Base-by-base conservation (phyloP, 1,140 invertebrate species). In the Panulirus ornatus region DNA sequence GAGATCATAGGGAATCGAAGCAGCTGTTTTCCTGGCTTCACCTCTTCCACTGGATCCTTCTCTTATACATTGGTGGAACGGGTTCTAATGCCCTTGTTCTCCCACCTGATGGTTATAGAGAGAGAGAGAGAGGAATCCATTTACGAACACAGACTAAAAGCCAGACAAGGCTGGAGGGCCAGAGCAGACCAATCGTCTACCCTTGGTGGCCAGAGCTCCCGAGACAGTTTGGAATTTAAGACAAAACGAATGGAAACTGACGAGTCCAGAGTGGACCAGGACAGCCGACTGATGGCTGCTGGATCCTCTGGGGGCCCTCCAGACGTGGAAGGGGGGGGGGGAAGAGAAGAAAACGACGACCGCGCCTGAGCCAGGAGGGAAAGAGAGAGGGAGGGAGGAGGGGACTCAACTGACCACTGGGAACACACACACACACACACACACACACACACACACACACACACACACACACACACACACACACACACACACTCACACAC, bases 231-330 rank as follows among this genome's bases (percentile, higher is more conserved):
- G 78, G 78, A 81, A 81, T 81, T 81, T 81, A 81, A 81, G 78
- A 81, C 78, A 81, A 54, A 36, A 81, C 47, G 78, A 81, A 81
- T 81, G 51, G 78, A 54, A 81, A 81, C 58, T 66, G 58, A 66
- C 58, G 58, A 66, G 58, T n/a, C 58, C 11, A 51, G 58, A 81
- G 78, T 81, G 78, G 78, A 81, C 47, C 30, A 19, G 38, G 78
- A 81, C 78, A 81, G 78, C 78, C 47, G 78, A 81, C 78, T 81
- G 78, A 81, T 81, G 78, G 78, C 78, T 47, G 30, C 44, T 81
- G 36, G 30, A 16, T 38, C 78, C 78, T 54, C 47, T 36, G 78
- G 78, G 78, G 78, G 16, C n/a, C 58, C 1, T 66, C 58, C 54
- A 5, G 11, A 3, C 19, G 54, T 14, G 34, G 51, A 38, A 66